These are phyloP conservation scores for Erinaceus europaeus DNA, from an alignment of 2,113 vertebrate genomes.

Conservation along the genomic window DNA sequence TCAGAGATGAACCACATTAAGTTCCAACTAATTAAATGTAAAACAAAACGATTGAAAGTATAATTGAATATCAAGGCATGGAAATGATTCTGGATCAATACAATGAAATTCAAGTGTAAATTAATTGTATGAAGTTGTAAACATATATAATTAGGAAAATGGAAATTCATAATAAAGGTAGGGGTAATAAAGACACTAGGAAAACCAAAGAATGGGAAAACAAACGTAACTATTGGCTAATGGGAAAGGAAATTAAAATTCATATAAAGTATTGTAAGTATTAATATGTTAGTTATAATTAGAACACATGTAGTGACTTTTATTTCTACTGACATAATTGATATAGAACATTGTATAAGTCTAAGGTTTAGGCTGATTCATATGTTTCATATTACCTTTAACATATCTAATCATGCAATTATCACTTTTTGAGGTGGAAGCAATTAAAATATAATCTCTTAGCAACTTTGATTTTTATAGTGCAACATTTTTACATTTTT, in stretches of 20 bases:
- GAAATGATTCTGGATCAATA: background rate
- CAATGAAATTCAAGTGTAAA: background rate
- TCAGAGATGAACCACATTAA: background rate
- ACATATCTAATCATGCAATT: background rate
- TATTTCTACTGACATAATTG: no score
- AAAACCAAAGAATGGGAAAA: background rate
- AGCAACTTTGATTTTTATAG: background rate
- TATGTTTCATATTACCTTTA: no score
- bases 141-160: background rate
- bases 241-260: background rate
- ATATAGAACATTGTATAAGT: background rate
- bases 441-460: background rate
- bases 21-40: background rate
- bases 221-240: background rate
- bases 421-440: background rate
- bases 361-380: background rate
- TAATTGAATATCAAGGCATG: background rate
- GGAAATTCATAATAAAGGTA: background rate
- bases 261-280: background rate
- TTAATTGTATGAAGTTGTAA: background rate
- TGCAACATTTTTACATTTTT: no score
- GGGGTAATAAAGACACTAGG: background rate
- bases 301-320: no score
- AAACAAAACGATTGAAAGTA: conserved; percentile 30
- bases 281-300: background rate